A percentile compares a stretch with the other conserved stretches of the same genome.
Evolutionary conservation across 2,888 invertebrate genomes (phyloP).

Genomic region (Candidula unifasciata): DNA sequence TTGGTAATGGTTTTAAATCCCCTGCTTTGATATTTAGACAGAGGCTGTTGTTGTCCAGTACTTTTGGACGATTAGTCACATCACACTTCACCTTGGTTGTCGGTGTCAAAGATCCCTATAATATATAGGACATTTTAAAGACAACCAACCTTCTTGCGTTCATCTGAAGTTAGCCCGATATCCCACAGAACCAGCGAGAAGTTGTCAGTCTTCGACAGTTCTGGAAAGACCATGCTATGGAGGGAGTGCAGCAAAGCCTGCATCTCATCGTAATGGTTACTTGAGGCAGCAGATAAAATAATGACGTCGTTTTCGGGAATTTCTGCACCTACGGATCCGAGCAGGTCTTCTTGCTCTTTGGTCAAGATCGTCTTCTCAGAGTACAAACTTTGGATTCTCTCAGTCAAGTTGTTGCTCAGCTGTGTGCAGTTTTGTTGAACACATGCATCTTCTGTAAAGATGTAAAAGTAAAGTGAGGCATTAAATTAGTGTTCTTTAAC

Average conservation of each 20-base stretch:
- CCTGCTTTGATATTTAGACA: too few species aligned
- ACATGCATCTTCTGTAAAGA: slow-evolving; percentile 6
- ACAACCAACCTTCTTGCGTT: slow-evolving; percentile 19
- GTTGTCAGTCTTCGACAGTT: slow-evolving; percentile 1
- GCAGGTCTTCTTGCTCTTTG: slow-evolving; percentile 7
- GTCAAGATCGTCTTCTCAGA: slow-evolving; percentile 2
- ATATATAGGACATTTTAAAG: too few species aligned
- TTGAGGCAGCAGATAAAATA: slow-evolving; percentile 11
- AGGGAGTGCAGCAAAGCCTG: too few species aligned
- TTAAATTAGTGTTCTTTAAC: background rate
- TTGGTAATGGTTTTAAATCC: too few species aligned
- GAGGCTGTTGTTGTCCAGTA: too few species aligned
- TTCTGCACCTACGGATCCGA: slow-evolving; percentile 4
- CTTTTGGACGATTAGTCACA: too few species aligned
- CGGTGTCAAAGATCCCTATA: too few species aligned
- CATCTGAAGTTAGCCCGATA: background rate
- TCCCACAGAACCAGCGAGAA: slow-evolving; percentile 34
- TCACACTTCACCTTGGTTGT: too few species aligned
- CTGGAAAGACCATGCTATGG: too few species aligned
- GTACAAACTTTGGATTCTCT: slow-evolving; percentile 1
- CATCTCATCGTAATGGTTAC: too few species aligned
- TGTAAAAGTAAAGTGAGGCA: background rate
- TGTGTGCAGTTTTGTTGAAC: slow-evolving; percentile 3
- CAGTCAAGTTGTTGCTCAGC: background rate
- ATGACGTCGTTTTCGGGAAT: slow-evolving; percentile 42